Conservation (phyloP, 1,140 invertebrate genomes). For the Stenopsyche tienmushanensis region DNA sequence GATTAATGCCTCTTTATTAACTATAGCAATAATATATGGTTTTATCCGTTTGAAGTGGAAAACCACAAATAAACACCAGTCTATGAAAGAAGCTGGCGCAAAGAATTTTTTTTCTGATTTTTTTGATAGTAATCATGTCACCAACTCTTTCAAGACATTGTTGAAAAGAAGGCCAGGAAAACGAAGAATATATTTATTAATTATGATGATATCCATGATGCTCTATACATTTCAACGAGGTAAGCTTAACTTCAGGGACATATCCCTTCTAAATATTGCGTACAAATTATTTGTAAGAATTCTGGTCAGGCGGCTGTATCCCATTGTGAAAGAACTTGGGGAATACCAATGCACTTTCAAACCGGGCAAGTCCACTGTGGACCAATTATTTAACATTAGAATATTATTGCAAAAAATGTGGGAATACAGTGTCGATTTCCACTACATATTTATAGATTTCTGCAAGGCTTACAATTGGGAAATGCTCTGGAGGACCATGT, state of each 20-base stretch:
- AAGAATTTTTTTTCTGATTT: constrained; percentile 66
- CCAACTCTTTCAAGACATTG: constrained; percentile 61
- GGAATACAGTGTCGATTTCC: no score
- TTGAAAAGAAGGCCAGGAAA: constrained; percentile 56
- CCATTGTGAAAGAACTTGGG: neutral
- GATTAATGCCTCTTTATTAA: constrained; percentile 64
- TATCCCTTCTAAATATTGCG: neutral
- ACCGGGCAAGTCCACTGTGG: no score
- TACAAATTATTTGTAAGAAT: neutral
- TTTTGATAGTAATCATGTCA: constrained; percentile 67
- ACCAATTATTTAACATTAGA: no score
- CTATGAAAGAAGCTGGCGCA: constrained; percentile 56
- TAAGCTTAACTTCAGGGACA: no score
- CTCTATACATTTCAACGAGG: constrained; percentile 76
- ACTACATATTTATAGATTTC: no score
- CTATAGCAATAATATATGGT: constrained; percentile 64
- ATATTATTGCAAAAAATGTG: no score
- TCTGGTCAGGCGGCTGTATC: neutral
- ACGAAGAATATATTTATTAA: constrained; percentile 61
- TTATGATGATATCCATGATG: constrained; percentile 68
- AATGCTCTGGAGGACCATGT: no score
- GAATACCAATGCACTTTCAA: neutral
- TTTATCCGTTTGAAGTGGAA: constrained; percentile 63
- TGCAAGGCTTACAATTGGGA: no score
- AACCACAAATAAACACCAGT: constrained; percentile 62